Percentiles rank a stretch among this genome's conserved stretches.
Conservation (phyloP, 2,113 vertebrate species). For the Cnemophilus loriae region DNA sequence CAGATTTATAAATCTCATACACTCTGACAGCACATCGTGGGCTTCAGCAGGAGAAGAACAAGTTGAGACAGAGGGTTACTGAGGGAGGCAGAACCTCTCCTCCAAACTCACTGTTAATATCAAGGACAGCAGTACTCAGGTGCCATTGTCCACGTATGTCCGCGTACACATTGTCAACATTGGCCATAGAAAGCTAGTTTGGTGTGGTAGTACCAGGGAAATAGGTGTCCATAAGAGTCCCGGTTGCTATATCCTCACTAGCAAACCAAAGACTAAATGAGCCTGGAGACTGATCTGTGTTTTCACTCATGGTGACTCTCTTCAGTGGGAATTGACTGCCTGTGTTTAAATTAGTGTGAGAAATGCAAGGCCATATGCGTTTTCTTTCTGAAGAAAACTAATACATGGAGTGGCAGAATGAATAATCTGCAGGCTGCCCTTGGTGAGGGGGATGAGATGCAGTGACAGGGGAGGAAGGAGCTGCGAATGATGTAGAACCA, state of each 20-base stretch:
- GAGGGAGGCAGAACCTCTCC: background rate
- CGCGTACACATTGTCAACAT: accelerated
- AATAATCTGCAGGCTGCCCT: background rate
- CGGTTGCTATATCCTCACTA: background rate
- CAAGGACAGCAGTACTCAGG: background rate
- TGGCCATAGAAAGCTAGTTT: background rate
- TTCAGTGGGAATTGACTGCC: background rate
- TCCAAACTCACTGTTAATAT: background rate
- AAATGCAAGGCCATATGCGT: background rate
- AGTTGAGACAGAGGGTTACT: background rate
- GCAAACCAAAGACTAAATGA: background rate
- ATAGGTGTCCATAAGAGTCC: background rate
- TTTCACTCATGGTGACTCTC: background rate
- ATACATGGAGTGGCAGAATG: background rate
- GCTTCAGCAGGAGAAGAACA: background rate
- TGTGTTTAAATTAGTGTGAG: background rate
- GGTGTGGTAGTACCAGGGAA: background rate
- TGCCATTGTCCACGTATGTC: accelerated
- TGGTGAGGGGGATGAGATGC: background rate
- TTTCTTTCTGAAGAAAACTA: background rate
- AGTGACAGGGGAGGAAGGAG: background rate
- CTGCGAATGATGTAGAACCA: background rate
- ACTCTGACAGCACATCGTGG: accelerated
- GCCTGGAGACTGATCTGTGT: background rate
- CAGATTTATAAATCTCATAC: background rate